Percentiles rank a stretch among this genome's conserved stretches.
phyloP scores from a whole-genome alignment of 2,113 vertebrate species.

The Tinamus guttatus region DNA sequence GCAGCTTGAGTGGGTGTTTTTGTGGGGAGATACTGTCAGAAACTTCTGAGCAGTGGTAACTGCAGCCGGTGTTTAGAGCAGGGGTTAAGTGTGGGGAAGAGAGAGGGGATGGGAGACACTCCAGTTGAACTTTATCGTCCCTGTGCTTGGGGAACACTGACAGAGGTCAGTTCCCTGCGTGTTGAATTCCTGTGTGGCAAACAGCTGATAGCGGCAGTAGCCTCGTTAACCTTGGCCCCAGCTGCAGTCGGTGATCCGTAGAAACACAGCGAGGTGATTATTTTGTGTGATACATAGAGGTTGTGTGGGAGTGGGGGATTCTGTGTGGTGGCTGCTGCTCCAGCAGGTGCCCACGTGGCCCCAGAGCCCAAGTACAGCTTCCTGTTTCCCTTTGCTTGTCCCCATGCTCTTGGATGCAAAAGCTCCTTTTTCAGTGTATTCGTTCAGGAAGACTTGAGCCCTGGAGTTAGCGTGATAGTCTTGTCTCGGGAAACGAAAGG shows the following conservation, averaged over 20 bases:
- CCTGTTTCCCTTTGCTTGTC: neutral
- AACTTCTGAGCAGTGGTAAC: neutral
- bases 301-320: slow-evolving; percentile 1
- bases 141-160: neutral
- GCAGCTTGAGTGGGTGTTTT: neutral
- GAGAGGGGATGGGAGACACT: neutral
- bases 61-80: neutral
- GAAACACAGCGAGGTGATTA: slow-evolving; percentile 7
- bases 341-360: neutral
- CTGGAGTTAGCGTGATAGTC: neutral
- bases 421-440: neutral
- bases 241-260: slow-evolving; percentile 34
- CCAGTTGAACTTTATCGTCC: neutral
- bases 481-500: neutral
- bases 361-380: neutral
- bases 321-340: neutral
- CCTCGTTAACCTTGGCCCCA: slow-evolving; percentile 25
- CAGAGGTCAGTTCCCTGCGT: neutral
- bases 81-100: neutral
- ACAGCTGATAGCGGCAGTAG: neutral
- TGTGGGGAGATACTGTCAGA: neutral
- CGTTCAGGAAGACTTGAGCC: neutral
- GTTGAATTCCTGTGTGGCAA: slow-evolving; percentile 39
- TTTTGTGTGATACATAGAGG: neutral
- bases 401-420: neutral